Evolutionary conservation across 2,113 vertebrate genomes (phyloP).

Genomic region (Xenus cinereus): DNA sequence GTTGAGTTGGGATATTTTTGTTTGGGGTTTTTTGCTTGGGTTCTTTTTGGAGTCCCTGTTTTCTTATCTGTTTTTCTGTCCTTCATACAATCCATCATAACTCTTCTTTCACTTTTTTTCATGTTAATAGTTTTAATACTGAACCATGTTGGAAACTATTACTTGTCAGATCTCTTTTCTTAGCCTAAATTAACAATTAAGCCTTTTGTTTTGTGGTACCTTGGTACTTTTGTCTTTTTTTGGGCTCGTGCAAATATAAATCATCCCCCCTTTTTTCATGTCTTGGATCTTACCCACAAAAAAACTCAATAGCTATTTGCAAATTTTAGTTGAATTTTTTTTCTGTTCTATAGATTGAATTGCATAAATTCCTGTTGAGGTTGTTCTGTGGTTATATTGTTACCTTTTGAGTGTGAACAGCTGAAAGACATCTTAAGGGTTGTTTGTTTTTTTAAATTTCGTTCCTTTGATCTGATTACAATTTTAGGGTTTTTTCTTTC

Average conservation of each 20-base stretch:
- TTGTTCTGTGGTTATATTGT: background rate
- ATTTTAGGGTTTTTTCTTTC: background rate
- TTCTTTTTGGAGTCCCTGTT: background rate
- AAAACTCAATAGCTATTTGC: background rate
- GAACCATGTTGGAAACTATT: background rate
- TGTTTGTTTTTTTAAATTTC: background rate
- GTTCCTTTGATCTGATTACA: background rate
- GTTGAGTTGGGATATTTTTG: background rate
- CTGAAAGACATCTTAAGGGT: background rate
- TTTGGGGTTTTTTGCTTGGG: background rate
- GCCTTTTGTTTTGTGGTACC: background rate
- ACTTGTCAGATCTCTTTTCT: background rate
- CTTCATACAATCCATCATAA: background rate
- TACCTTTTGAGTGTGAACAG: background rate
- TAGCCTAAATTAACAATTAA: background rate
- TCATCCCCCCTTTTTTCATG: background rate
- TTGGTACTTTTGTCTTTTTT: background rate
- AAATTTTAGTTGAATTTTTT: background rate
- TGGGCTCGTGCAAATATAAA: background rate
- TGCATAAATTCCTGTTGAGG: background rate
- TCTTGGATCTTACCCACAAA: no score
- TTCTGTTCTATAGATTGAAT: background rate
- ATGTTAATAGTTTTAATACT: background rate
- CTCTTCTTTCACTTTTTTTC: background rate
- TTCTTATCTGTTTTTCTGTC: background rate